Conservation (phyloP, 2,888 invertebrate species). For the Parelbella ahira region DNA sequence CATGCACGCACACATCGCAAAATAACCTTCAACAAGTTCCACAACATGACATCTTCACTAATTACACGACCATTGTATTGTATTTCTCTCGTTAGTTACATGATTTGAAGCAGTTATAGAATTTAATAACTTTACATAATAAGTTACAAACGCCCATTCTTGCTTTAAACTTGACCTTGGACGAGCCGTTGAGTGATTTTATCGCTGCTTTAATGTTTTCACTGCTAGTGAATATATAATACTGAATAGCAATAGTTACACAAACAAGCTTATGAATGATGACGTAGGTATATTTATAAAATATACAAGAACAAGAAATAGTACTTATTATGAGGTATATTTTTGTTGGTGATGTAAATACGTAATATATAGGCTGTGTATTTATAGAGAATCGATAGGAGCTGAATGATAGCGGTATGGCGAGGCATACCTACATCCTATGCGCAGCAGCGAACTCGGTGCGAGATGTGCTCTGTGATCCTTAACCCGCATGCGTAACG, state of each 20-base stretch:
- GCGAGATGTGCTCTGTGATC: too few species aligned
- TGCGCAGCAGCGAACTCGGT: too few species aligned
- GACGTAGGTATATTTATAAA: too few species aligned
- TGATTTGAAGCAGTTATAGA: not conserved
- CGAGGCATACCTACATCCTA: too few species aligned
- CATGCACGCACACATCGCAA: conserved; percentile 6
- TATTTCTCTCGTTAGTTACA: not conserved
- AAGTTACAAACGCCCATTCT: conserved; percentile 19
- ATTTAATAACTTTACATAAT: conserved; percentile 5
- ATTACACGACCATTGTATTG: not conserved
- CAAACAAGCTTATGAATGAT: too few species aligned
- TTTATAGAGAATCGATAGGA: too few species aligned
- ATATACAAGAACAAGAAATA: too few species aligned
- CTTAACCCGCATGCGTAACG: too few species aligned
- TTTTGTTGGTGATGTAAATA: too few species aligned
- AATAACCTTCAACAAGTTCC: conserved; percentile 3
- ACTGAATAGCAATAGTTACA: conserved; percentile 1
- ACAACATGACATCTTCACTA: conserved; percentile 10
- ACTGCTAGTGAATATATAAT: conserved; percentile 33
- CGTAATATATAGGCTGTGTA: too few species aligned
- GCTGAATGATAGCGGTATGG: too few species aligned
- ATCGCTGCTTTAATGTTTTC: conserved; percentile 35
- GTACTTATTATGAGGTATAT: too few species aligned
- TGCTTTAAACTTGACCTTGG: conserved; percentile 27
- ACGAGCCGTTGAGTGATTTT: conserved; percentile 18